Evolutionary conservation across 2,888 invertebrate species (phyloP).

Genomic region (Encarsia formosa): DNA sequence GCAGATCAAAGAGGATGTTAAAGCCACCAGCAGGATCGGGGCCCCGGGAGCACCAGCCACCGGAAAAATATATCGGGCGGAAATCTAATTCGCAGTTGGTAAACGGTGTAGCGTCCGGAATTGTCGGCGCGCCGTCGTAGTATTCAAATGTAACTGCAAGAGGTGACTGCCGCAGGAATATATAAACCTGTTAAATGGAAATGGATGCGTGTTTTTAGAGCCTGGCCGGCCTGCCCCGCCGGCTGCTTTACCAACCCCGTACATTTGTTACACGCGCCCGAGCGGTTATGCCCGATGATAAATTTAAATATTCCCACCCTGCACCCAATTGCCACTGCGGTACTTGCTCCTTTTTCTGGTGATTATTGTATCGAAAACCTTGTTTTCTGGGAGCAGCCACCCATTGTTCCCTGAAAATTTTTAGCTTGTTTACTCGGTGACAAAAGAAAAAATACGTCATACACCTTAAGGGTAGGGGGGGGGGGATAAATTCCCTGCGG

Average conservation of each 20-base stretch:
- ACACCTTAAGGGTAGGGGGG: no score
- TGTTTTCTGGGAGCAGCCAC: no score
- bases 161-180: constrained; percentile 48
- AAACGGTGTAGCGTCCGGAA: constrained; percentile 32
- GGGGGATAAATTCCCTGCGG: no score
- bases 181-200: constrained; percentile 52
- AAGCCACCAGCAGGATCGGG: constrained; percentile 1
- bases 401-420: no score
- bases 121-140: constrained; percentile 43
- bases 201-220: constrained; percentile 51
- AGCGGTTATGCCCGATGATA: no score
- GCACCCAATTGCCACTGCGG: no score
- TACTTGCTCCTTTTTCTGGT: no score
- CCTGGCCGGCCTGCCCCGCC: constrained; percentile 38
- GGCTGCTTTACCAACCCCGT: constrained; percentile 23
- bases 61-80: constrained; percentile 20
- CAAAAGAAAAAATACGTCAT: no score
- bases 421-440: no score
- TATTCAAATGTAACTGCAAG: constrained; percentile 51
- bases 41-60: constrained; percentile 6
- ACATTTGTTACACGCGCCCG: constrained; percentile 15
- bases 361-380: no score
- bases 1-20: constrained; percentile 1
- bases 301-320: no score
- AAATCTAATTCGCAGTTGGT: constrained; percentile 37